These are phyloP conservation scores for Rhabdophis nuchalis DNA, from an alignment of 2,797 vertebrate species.

Conservation along the genomic window DNA sequence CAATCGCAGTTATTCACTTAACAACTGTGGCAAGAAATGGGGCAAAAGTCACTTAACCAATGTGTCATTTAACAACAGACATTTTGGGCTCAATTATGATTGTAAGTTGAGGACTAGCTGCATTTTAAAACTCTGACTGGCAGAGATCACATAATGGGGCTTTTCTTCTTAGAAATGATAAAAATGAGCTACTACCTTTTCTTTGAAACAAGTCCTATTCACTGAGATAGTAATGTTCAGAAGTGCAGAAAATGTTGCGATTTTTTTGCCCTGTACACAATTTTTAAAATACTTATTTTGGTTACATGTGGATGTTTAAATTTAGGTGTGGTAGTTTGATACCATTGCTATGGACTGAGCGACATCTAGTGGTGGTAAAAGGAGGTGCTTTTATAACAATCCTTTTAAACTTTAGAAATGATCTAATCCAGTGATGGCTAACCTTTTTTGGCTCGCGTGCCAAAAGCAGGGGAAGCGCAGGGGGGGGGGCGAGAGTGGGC, in stretches of 20 bases:
- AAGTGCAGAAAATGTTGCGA: neutral
- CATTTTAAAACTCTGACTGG: neutral
- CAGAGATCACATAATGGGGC: neutral
- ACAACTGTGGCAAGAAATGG: no score
- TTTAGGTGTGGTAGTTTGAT: constrained; percentile 44
- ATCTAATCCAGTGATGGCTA: no score
- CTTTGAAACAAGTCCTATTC: neutral
- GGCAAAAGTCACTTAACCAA: no score
- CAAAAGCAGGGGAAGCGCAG: no score
- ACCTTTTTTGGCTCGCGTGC: no score
- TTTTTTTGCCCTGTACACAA: neutral
- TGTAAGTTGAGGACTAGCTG: neutral
- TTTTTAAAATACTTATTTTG: neutral
- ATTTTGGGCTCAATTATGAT: no score
- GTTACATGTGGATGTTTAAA: neutral
- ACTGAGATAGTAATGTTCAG: neutral
- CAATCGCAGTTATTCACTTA: no score
- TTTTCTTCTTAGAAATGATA: neutral
- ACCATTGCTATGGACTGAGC: constrained; percentile 15
- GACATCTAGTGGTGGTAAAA: constrained; percentile 59
- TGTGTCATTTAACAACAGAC: no score
- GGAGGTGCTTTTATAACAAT: neutral
- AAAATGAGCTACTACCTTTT: neutral
- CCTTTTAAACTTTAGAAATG: neutral
- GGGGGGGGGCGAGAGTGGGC: no score